Evolutionary conservation across 2,888 invertebrate species (phyloP).

Genomic region (Horisme vitalbata): DNA sequence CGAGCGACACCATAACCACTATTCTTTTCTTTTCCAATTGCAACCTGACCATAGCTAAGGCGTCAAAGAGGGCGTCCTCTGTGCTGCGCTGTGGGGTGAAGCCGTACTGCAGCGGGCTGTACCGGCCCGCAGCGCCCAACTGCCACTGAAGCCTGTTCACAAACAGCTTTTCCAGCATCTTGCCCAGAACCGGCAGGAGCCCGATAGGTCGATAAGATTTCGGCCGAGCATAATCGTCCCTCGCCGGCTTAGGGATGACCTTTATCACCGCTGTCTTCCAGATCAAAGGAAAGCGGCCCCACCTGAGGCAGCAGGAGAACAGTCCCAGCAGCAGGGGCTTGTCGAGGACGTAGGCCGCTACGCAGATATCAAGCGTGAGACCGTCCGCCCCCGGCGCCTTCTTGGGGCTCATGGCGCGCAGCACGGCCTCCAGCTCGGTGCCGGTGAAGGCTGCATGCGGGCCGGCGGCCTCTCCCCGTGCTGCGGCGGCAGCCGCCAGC

Average conservation of each 20-base stretch:
- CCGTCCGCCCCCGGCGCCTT: constrained; percentile 28
- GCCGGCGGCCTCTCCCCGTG: too few relatives aligned
- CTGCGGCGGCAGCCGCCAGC: too few relatives aligned
- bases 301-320: constrained; percentile 8
- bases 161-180: constrained; percentile 20
- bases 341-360: background rate
- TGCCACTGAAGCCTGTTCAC: constrained; percentile 19
- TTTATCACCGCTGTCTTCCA: constrained; percentile 21
- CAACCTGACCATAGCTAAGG: background rate
- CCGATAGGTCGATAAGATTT: constrained; percentile 8
- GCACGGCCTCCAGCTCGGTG: constrained; percentile 1
- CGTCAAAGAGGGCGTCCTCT: constrained; percentile 26
- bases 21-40: constrained; percentile 4
- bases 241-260: constrained; percentile 14
- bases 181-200: constrained; percentile 5
- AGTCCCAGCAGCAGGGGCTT: constrained; percentile 2
- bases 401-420: constrained; percentile 17
- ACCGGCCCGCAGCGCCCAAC: background rate
- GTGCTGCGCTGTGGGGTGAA: constrained; percentile 25
- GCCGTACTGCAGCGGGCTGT: constrained; percentile 20
- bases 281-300: constrained; percentile 8
- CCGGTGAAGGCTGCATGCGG: background rate
- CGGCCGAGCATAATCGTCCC: background rate
- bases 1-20: constrained; percentile 4
- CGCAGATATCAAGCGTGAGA: constrained; percentile 24